phyloP scores from a whole-genome alignment of 2,888 invertebrate species.

The Aphidoletes aphidimyza region DNA sequence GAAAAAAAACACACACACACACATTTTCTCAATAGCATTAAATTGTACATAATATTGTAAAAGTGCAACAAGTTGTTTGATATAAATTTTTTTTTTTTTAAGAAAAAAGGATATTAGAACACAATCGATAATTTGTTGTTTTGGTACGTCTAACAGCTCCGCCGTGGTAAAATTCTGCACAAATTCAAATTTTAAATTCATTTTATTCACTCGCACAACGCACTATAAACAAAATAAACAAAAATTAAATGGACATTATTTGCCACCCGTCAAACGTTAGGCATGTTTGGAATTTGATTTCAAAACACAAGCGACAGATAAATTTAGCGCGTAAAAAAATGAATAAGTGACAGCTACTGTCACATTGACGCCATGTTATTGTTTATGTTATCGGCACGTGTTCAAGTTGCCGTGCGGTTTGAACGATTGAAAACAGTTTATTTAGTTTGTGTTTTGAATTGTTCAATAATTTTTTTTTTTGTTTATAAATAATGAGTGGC shows the following conservation, averaged over 20 bases:
- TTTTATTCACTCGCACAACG: not conserved
- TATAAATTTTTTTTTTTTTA: not conserved
- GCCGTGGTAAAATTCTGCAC: not conserved
- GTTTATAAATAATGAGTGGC: not conserved
- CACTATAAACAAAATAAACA: not conserved
- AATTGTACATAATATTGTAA: no score
- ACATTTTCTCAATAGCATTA: no score
- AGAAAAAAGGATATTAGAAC: conserved; percentile 45
- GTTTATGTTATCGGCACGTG: not conserved
- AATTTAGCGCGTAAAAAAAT: conserved; percentile 2
- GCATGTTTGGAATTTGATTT: no score
- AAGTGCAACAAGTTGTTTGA: not conserved
- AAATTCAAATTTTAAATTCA: not conserved
- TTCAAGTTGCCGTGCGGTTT: not conserved
- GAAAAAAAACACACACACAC: not conserved
- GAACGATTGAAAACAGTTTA: not conserved
- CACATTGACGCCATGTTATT: not conserved
- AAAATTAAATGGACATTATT: not conserved
- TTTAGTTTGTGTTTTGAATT: not conserved
- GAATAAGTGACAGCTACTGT: conserved; percentile 21
- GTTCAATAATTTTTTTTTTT: no score
- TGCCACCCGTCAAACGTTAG: not conserved
- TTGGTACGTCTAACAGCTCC: not conserved
- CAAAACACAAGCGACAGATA: conserved; percentile 18
- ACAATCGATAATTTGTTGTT: not conserved